phyloP scores from a whole-genome alignment of 37 sponge, comb jelly and placozoan species.

The Spongilla lacustris region DNA sequence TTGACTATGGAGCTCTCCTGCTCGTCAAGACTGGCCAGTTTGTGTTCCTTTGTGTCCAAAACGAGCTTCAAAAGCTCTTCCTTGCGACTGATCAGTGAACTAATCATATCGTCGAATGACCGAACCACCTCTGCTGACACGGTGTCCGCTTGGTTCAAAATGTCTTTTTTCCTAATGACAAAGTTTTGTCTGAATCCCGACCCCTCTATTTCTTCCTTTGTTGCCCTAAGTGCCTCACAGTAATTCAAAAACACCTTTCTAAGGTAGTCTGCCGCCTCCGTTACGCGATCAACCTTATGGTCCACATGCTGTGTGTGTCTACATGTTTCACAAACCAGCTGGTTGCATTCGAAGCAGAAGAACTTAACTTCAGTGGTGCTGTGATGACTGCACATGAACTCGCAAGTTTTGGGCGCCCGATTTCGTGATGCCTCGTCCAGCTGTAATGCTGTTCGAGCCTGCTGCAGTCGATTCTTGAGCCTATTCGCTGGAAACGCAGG shows the following conservation, averaged over 20 bases:
- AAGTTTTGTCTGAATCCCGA: neutral
- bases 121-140: neutral
- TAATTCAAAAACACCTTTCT: neutral
- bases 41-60: neutral
- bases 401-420: neutral
- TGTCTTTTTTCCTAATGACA: neutral
- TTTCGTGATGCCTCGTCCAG: too few species aligned
- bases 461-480: neutral
- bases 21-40: constrained; percentile 5
- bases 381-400: neutral
- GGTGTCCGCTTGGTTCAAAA: neutral
- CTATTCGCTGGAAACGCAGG: neutral
- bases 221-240: neutral
- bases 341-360: constrained; percentile 45
- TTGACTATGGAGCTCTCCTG: constrained; percentile 22
- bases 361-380: neutral
- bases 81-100: neutral
- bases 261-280: neutral
- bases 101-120: neutral
- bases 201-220: neutral
- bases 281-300: constrained; percentile 23
- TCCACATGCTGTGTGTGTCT: constrained; percentile 14
- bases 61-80: neutral
- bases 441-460: neutral
- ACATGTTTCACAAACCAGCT: constrained; percentile 28